Evolutionary conservation across 2,797 vertebrate genomes (phyloP).

Genomic region (Mycteria americana): DNA sequence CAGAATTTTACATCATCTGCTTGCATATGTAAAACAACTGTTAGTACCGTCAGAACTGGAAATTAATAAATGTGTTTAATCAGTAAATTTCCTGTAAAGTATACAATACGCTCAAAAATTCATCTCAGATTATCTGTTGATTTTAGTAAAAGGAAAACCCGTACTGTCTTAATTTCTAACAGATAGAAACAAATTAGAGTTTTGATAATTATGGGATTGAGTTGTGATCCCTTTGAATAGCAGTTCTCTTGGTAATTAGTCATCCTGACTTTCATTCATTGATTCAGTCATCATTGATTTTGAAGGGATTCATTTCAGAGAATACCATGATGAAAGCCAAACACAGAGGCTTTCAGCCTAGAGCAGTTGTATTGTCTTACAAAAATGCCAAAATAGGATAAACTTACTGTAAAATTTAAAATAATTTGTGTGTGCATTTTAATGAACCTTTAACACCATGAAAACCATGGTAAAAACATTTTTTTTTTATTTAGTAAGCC

Average conservation of each 20-base stretch:
- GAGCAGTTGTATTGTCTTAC: not conserved
- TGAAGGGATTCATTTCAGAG: not conserved
- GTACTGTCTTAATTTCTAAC: not conserved
- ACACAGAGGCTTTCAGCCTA: not conserved
- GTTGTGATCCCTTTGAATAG: not conserved
- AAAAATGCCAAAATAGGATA: not conserved
- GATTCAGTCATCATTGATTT: constrained; percentile 19
- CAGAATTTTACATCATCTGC: not conserved
- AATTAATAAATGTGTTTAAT: not conserved
- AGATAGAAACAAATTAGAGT: not conserved
- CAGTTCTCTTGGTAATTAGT: constrained; percentile 17
- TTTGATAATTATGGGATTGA: not conserved
- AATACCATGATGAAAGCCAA: not conserved
- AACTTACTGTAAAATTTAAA: not conserved
- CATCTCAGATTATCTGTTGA: not conserved
- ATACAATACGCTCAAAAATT: not conserved
- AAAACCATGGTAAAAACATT: not conserved
- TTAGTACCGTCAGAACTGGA: not conserved
- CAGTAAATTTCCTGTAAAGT: not conserved
- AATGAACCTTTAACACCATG: not conserved
- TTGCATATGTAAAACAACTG: not conserved
- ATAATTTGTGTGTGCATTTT: not conserved
- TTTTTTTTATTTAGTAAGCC: not conserved
- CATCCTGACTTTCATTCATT: constrained; percentile 28
- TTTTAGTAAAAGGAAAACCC: not conserved